Conservation (phyloP, 2,888 invertebrate species). For the Meteorus cinctellus region DNA sequence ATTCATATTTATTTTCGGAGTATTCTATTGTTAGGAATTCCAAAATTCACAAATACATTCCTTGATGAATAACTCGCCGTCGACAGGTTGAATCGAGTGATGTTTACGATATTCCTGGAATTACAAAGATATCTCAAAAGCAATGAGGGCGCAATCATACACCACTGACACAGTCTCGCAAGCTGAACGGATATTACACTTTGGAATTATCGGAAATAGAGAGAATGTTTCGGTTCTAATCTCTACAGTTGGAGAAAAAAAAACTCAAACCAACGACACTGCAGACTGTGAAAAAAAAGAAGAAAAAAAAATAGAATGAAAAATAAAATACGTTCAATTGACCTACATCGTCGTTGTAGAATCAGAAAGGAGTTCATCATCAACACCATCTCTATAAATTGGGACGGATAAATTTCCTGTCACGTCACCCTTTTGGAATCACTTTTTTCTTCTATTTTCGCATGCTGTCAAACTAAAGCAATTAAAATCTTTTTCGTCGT, state of each 20-base stretch:
- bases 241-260: neutral
- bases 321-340: conserved; percentile 1
- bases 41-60: too few relatives aligned
- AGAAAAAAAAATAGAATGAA: neutral
- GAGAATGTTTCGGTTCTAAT: conserved; percentile 17
- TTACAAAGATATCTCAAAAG: neutral
- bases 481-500: conserved; percentile 31
- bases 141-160: neutral
- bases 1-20: too few relatives aligned
- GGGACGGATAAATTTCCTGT: conserved; percentile 9
- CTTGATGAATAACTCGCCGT: too few relatives aligned
- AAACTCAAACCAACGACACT: neutral
- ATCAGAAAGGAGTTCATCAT: neutral
- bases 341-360: neutral
- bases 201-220: conserved; percentile 34
- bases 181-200: conserved; percentile 32
- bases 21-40: too few relatives aligned
- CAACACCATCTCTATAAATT: neutral
- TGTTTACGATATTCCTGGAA: too few relatives aligned
- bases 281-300: neutral
- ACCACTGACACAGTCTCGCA: neutral
- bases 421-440: neutral
- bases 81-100: too few relatives aligned
- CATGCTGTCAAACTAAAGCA: conserved; percentile 26
- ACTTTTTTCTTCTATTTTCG: neutral